phyloP scores from a whole-genome alignment of 2,888 invertebrate genomes.

The Apamea monoglypha region DNA sequence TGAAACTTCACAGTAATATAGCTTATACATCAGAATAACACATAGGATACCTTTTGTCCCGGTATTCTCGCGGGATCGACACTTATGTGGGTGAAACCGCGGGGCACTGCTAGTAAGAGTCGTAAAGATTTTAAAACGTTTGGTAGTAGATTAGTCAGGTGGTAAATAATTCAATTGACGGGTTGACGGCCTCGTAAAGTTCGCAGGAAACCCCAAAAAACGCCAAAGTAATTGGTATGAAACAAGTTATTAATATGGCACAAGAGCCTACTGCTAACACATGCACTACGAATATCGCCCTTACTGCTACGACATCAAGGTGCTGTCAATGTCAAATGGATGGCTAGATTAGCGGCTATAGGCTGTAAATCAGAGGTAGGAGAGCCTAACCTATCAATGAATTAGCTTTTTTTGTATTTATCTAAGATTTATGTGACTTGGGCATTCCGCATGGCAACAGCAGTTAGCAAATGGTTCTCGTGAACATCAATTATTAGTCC shows the following conservation, averaged over 20 bases:
- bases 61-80: too few relatives aligned
- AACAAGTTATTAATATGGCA: constrained; percentile 46
- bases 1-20: too few relatives aligned
- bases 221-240: constrained; percentile 43
- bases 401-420: background rate
- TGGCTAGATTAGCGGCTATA: background rate
- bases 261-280: constrained; percentile 14
- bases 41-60: too few relatives aligned
- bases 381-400: background rate
- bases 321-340: constrained; percentile 3
- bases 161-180: constrained; percentile 50
- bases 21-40: too few relatives aligned
- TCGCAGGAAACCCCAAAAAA: constrained; percentile 57
- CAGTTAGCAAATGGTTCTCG: background rate
- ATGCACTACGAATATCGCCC: background rate
- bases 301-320: background rate
- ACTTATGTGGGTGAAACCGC: too few relatives aligned
- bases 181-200: constrained; percentile 59
- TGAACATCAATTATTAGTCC: background rate
- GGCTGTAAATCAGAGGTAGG: constrained; percentile 12
- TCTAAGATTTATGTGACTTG: background rate
- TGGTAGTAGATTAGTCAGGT: constrained; percentile 34
- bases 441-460: constrained; percentile 15
- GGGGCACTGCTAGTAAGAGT: too few relatives aligned
- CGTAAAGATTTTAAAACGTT: too few relatives aligned